A percentile compares a stretch with the other conserved stretches of the same genome.
These are phyloP conservation scores for Heliconius eleuchia DNA, from an alignment of 1,140 invertebrate species.

Conservation along the genomic window DNA sequence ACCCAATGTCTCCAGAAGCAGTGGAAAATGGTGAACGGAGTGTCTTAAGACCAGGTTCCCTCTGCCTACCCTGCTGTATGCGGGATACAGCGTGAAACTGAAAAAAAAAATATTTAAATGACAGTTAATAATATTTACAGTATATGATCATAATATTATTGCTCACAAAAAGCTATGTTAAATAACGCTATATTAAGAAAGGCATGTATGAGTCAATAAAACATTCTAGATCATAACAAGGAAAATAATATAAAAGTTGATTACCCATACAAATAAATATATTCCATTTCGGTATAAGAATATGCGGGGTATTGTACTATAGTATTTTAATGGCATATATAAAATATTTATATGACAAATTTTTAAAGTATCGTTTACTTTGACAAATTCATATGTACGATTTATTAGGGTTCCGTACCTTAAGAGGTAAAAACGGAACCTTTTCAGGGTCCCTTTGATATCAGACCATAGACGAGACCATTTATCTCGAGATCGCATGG, in stretches of 20 bases:
- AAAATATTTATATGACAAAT: background rate
- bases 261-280: slow-evolving; percentile 19
- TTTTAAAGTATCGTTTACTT: too few relatives aligned
- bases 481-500: too few relatives aligned
- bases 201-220: slow-evolving; percentile 38
- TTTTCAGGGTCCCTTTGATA: too few relatives aligned
- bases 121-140: background rate
- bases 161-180: slow-evolving; percentile 29
- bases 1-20: too few relatives aligned
- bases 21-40: too few relatives aligned
- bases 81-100: too few relatives aligned
- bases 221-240: slow-evolving; percentile 25
- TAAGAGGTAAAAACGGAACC: too few relatives aligned
- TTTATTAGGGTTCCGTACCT: too few relatives aligned
- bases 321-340: background rate
- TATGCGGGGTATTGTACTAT: background rate
- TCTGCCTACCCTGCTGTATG: too few relatives aligned
- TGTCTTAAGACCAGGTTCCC: too few relatives aligned
- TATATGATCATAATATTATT: background rate
- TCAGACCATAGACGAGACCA: too few relatives aligned
- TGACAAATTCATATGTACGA: too few relatives aligned
- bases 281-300: slow-evolving; percentile 24
- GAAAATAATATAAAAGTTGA: slow-evolving; percentile 29
- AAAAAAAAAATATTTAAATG: background rate
- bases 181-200: slow-evolving; percentile 26